Evolutionary conservation across 2,888 invertebrate genomes (phyloP), one percentile per base, ranked within the genome.

Genomic region (Drosophila hamatofila): DNA sequence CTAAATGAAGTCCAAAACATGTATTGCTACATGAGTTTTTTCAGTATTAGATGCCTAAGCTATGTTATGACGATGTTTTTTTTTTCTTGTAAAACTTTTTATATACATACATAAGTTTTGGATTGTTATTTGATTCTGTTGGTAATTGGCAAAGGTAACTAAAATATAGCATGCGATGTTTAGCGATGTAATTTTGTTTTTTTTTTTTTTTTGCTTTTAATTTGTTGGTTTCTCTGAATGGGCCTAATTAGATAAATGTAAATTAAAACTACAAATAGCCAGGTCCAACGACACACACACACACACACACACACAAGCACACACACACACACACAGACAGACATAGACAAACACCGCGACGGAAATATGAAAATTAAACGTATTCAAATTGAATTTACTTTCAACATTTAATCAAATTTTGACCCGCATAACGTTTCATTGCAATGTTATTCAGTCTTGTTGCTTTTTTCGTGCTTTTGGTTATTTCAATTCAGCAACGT

Each of bases 311-410:
- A 46, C 27, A 30, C 42, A 56, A 14, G 21, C 18, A 35, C 16
- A 25, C 16, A n/a, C 21, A 18, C 48, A 41, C 49, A 23, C 23
- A 33, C 23, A 16, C 16, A 37, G 9, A 51, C n/a, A 30, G 18
- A 1, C 27, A 21, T 37, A 44, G 57, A 18, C 35, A 44, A 25
- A 25, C 41, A 61, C 52, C 56, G 65, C 59, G 61, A 57, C 83
- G 85, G 85, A 85, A 81, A 87, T 88, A 78, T 88, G 85, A 86
- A 88, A 86, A 86, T 86, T 86, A 86, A 86, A 85, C 88, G 85
- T 84, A 86, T 86, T 86, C 86, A 88, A 86, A 86, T 86, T 85
- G 63, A 83, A 86, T 86, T 86, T 86, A 75, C 76, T 82, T 79
- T 78, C 79, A 75, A 71, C 73, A 81, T 83, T 86, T 85, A 88